Conservation (phyloP, 2,113 vertebrate species). For the Sapajus apella region DNA sequence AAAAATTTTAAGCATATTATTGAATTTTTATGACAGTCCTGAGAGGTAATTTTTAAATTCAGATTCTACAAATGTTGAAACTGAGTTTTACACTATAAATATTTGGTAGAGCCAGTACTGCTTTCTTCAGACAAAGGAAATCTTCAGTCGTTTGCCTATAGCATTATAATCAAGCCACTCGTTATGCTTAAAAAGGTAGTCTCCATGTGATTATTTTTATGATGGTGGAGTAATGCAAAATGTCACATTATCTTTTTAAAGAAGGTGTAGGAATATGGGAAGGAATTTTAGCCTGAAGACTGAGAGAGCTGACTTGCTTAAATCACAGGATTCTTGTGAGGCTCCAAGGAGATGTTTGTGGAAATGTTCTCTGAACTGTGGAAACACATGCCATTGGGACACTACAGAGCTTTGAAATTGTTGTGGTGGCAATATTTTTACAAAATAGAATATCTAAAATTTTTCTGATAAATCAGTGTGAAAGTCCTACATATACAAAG, state of each 20-base stretch:
- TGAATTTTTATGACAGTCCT: neutral
- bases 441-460: neutral
- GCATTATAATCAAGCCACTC: neutral
- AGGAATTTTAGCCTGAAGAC: neutral
- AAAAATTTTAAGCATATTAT: neutral
- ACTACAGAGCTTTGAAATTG: neutral
- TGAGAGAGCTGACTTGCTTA: neutral
- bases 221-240: neutral
- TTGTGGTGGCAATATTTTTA: neutral
- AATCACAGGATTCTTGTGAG: neutral
- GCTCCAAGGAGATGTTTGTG: neutral
- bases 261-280: neutral
- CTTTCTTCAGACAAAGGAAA: neutral
- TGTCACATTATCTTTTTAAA: neutral
- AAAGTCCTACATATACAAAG: neutral
- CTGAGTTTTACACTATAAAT: neutral
- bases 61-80: neutral
- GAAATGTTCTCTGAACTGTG: neutral
- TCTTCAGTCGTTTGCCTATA: neutral
- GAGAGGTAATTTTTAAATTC: neutral
- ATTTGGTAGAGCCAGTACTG: neutral
- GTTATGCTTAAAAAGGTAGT: neutral
- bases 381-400: neutral
- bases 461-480: neutral
- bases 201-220: neutral